phyloP scores from a whole-genome alignment of 2,113 vertebrate genomes.

The Mystacornis crossleyi region DNA sequence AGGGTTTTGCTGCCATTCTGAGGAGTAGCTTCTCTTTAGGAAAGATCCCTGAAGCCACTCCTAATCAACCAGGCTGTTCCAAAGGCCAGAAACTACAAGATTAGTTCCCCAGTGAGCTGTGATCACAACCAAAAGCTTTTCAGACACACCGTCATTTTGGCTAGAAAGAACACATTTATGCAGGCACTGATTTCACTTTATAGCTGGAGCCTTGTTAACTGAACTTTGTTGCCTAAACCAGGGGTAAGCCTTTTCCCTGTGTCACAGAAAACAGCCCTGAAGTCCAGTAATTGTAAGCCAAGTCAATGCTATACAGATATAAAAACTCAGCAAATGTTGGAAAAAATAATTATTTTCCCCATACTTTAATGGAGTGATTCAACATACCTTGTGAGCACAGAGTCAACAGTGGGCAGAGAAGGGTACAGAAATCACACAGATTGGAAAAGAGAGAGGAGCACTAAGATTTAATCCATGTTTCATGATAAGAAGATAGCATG shows the following conservation, averaged over 20 bases:
- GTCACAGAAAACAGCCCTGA: not conserved
- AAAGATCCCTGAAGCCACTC: not conserved
- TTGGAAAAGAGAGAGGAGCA: not conserved
- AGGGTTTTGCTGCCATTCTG: not conserved
- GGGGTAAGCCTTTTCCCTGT: not conserved
- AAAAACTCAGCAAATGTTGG: not conserved
- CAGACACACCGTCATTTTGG: not conserved
- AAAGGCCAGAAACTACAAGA: not conserved
- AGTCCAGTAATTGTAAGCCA: not conserved
- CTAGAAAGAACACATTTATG: not conserved
- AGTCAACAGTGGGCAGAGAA: not conserved
- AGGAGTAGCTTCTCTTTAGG: not conserved
- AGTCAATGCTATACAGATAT: not conserved
- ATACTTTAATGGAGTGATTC: not conserved
- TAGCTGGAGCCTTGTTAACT: not conserved
- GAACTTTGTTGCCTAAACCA: not conserved
- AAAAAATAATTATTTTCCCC: not conserved
- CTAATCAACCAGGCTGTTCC: not conserved
- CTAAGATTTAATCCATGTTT: not conserved
- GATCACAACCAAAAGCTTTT: not conserved
- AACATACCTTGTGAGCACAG: not conserved
- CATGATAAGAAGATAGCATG: not conserved
- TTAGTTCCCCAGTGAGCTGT: not conserved
- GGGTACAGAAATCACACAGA: not conserved
- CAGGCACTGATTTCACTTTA: not conserved